Percentiles rank a stretch among this genome's conserved stretches.
These are phyloP conservation scores for Montipora capitata DNA, from an alignment of 92 coral and sea anemone genomes.

Conservation along the genomic window DNA sequence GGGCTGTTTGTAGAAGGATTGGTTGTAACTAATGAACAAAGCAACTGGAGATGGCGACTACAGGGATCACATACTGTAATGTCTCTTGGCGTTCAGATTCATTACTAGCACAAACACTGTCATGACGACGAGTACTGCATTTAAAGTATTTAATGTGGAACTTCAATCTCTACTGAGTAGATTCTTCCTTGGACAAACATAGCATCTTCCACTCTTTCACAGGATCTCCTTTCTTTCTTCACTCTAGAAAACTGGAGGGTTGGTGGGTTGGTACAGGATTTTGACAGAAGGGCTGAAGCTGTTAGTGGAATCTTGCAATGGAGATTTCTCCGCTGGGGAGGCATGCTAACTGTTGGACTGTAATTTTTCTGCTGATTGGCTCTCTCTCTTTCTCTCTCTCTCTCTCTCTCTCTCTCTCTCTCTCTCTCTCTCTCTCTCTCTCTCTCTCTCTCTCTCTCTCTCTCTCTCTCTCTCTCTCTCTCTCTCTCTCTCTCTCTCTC, in stretches of 20 bases:
- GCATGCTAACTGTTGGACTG: neutral
- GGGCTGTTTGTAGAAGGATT: conserved; percentile 43
- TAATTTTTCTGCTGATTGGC: neutral
- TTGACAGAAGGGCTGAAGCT: neutral
- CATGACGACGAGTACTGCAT: conserved; percentile 60
- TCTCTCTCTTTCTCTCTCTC: conserved; percentile 43
- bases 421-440: conserved; percentile 30
- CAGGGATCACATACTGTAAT: too few relatives aligned
- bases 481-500: conserved; percentile 30
- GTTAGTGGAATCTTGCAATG: neutral
- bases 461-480: conserved; percentile 30
- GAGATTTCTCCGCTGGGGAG: neutral
- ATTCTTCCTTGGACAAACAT: conserved; percentile 46
- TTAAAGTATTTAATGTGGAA: conserved; percentile 30
- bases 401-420: conserved; percentile 30
- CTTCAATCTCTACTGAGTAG: conserved; percentile 52
- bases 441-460: conserved; percentile 30
- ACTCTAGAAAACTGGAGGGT: conserved; percentile 45
- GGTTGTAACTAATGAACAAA: too few relatives aligned
- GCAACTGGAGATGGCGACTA: neutral
- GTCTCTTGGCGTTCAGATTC: neutral
- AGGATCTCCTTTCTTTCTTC: conserved; percentile 36
- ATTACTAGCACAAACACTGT: conserved; percentile 25
- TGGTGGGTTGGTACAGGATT: neutral
- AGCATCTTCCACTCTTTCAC: conserved; percentile 62